Percentiles rank a stretch among this genome's conserved stretches.
These are phyloP conservation scores for Globia sparganii DNA, from an alignment of 2,888 invertebrate species.

Conservation along the genomic window DNA sequence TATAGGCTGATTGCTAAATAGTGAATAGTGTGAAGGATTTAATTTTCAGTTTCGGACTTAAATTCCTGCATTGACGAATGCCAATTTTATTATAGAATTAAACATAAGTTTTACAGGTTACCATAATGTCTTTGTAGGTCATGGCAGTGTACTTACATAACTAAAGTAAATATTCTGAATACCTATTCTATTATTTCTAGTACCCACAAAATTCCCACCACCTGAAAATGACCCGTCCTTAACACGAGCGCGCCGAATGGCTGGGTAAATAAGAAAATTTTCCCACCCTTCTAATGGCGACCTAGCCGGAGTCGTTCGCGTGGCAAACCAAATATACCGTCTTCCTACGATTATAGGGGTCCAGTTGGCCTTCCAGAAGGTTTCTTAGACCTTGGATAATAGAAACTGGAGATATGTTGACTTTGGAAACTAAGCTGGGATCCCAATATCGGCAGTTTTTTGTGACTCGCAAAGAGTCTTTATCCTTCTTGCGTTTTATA, in stretches of 20 bases:
- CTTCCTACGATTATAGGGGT: constrained; percentile 72
- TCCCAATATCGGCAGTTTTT: constrained; percentile 15
- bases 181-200: constrained; percentile 6
- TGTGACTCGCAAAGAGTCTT: background rate
- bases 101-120: too few species aligned
- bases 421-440: constrained; percentile 27
- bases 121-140: background rate
- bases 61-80: background rate
- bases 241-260: constrained; percentile 63
- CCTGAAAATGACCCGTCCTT: constrained; percentile 50
- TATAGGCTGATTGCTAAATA: background rate
- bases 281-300: constrained; percentile 81
- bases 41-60: background rate
- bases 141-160: background rate
- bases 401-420: constrained; percentile 47
- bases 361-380: constrained; percentile 58
- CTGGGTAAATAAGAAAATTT: constrained; percentile 79
- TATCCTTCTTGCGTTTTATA: background rate
- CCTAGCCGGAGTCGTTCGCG: constrained; percentile 63
- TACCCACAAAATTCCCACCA: constrained; percentile 2
- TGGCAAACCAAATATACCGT: constrained; percentile 71
- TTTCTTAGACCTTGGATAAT: constrained; percentile 48
- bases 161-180: background rate
- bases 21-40: too few species aligned
- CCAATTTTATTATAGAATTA: too few species aligned